Evolutionary conservation across 1,140 invertebrate genomes (phyloP).

Genomic region (Brachionus koreanus): DNA sequence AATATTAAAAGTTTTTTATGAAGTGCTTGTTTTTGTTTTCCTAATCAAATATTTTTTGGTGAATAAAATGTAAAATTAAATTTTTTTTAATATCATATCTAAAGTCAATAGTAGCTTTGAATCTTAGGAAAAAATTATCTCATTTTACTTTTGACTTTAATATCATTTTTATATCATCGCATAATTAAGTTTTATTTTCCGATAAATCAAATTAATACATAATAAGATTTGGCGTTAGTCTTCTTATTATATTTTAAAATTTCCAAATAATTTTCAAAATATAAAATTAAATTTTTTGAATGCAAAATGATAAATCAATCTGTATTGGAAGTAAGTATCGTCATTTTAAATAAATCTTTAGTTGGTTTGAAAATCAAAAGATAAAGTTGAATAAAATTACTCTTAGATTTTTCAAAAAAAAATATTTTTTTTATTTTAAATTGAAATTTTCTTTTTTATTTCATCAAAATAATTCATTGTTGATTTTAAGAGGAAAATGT

Average conservation of each 20-base stretch:
- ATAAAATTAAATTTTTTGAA: background rate
- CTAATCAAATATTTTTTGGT: background rate
- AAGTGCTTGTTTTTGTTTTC: constrained; percentile 22
- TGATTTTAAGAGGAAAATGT: too few species aligned
- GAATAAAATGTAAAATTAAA: background rate
- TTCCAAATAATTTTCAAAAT: background rate
- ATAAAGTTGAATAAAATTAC: too few species aligned
- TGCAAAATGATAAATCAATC: background rate
- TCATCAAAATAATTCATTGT: too few species aligned
- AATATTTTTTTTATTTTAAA: too few species aligned
- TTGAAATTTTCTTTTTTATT: too few species aligned
- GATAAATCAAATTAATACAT: background rate
- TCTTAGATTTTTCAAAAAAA: too few species aligned
- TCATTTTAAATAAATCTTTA: too few species aligned
- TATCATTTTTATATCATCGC: background rate
- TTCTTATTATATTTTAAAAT: background rate
- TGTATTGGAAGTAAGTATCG: background rate
- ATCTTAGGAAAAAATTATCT: background rate
- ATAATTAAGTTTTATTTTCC: background rate
- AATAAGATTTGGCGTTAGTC: background rate
- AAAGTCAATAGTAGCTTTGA: background rate
- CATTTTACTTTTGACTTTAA: background rate
- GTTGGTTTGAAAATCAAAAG: too few species aligned
- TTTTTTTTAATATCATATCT: background rate
- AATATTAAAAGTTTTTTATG: background rate